Evolutionary conservation across 1,140 invertebrate genomes (phyloP), one percentile per base, ranked within the genome.

Genomic region (Platyscapa corneri): DNA sequence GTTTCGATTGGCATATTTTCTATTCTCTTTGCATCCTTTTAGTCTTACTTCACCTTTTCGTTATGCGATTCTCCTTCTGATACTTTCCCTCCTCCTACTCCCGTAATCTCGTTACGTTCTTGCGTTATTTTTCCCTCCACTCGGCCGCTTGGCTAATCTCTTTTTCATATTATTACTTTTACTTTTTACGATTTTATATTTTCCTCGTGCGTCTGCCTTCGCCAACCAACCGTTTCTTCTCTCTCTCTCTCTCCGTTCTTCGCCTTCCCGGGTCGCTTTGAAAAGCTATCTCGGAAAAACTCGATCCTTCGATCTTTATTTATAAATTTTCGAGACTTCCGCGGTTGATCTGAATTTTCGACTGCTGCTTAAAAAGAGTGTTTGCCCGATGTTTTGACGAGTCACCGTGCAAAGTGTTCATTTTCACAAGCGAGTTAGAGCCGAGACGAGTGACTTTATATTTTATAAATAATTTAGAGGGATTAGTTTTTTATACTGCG

Each of bases 1-100:
- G 56, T 67, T 67, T 77, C 64, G 76, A 84, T 84, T 72, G 76
- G 64, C 82, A 70, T 67, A 60, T 84, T 77, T 72, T 37, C 74
- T 34, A 49, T 76, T 76, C n/a, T 53, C 75, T 34, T 34, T 32
- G 6, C 30, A 46, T 75, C 46, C 46, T 76, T 23, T 32, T 39
- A 18, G 12, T 64, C 5, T 60, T 75, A 14, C 10, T 82, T 30
- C 12, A 14, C 23, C 39, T 83, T 3, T 42, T 74, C 14, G 6
- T 83, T 14, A 6, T 76, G 20, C 30, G 53, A 23, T 60, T 76
- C 30, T 27, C 12, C 12, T 18, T 7, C 70, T 7, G 6, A 3
- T 42, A n/a, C 34, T 37, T 80, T 67, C 7, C 3, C 14, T 67
- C 53, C 34, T 27, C 56, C 32, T 30, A 39, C 60, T 32, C 23